These are phyloP conservation scores for Marisa cornuarietis DNA, from an alignment of 1,140 invertebrate genomes.

Conservation along the genomic window DNA sequence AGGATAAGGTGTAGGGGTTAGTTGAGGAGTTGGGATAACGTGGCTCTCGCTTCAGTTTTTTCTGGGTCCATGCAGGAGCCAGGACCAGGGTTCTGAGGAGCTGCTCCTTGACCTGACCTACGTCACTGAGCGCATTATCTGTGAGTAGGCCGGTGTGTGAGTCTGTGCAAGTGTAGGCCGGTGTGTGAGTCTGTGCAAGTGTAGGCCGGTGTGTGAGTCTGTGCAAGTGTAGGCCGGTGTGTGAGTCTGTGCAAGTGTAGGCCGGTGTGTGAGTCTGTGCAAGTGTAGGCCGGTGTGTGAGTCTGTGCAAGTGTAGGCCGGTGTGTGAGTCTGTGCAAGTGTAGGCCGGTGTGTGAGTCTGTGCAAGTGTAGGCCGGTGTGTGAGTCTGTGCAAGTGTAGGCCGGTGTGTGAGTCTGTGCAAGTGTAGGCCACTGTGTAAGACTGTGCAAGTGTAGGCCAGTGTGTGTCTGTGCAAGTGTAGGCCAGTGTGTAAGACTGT, in stretches of 20 bases:
- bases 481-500: too few relatives aligned
- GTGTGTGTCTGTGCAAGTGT: too few relatives aligned
- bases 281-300: neutral
- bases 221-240: neutral
- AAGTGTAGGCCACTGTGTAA: neutral
- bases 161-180: neutral
- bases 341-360: too few relatives aligned
- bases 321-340: neutral
- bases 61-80: conserved; percentile 27
- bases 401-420: neutral
- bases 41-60: neutral
- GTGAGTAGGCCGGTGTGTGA: conserved; percentile 53
- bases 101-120: conserved; percentile 81
- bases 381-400: neutral
- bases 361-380: neutral
- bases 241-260: neutral
- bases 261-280: too few relatives aligned
- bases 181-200: neutral
- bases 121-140: conserved; percentile 88
- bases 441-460: too few relatives aligned
- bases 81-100: conserved; percentile 40
- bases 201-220: neutral
- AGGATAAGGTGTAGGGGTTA: too few relatives aligned
- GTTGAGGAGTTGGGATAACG: too few relatives aligned
- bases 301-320: neutral